phyloP scores from a whole-genome alignment of 53 echinoderm and acorn worm species.

The Actinopyga echinites region DNA sequence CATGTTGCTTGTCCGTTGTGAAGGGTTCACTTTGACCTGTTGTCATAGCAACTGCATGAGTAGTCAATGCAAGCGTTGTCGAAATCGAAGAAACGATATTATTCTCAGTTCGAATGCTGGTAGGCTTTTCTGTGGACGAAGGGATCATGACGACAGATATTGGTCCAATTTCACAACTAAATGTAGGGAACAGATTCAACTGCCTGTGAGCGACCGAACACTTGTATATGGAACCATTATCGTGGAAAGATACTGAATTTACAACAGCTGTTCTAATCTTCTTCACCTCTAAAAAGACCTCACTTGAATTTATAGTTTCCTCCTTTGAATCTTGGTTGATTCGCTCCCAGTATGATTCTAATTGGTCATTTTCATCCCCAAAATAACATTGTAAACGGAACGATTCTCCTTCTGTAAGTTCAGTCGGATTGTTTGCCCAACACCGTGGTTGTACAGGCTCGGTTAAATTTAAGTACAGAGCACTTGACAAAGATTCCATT shows the following conservation, averaged over 20 bases:
- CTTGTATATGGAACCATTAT: background rate
- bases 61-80: too few relatives aligned
- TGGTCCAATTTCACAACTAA: slow-evolving; percentile 18
- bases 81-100: too few relatives aligned
- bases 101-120: too few relatives aligned
- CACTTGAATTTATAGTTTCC: background rate
- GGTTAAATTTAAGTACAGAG: background rate
- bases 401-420: background rate
- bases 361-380: background rate
- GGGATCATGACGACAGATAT: background rate
- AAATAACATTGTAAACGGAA: background rate
- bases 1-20: too few relatives aligned
- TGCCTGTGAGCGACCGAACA: background rate
- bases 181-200: background rate
- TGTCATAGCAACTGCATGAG: too few relatives aligned
- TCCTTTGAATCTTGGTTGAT: background rate
- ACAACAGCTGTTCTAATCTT: background rate
- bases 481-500: background rate
- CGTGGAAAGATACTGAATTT: background rate
- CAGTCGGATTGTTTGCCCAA: background rate
- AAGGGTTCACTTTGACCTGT: too few relatives aligned
- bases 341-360: background rate
- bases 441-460: background rate
- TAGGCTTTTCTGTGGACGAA: too few relatives aligned
- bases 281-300: background rate